Conservation (phyloP, 2,888 invertebrate genomes). For the Hylaea fasciaria region DNA sequence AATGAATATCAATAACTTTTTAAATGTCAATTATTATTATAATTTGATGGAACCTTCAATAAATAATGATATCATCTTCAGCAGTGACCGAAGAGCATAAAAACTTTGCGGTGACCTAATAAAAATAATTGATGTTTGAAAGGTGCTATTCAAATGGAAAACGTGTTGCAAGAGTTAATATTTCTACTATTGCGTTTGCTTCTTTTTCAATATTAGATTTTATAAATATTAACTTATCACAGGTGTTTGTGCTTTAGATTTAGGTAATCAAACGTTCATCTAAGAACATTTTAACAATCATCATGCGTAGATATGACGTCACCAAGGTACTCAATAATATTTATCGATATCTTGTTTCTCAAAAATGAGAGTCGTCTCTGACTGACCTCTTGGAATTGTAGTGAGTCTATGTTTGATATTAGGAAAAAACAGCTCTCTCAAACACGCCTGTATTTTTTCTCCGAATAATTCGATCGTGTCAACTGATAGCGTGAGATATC, state of each 20-base stretch:
- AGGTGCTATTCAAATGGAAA: not conserved
- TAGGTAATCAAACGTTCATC: no score
- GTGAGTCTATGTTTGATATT: no score
- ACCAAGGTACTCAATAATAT: no score
- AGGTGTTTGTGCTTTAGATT: no score
- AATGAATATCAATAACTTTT: conserved; percentile 16
- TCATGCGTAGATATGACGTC: no score
- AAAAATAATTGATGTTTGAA: conserved; percentile 26
- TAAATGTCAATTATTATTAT: conserved; percentile 7
- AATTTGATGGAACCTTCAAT: conserved; percentile 16
- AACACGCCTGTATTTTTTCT: conserved; percentile 16
- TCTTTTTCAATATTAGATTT: no score
- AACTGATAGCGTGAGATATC: conserved; percentile 61
- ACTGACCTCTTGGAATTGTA: not conserved
- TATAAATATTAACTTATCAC: no score
- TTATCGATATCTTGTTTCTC: not conserved
- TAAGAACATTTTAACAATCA: no score
- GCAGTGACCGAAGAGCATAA: conserved; percentile 23
- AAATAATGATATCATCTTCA: conserved; percentile 25
- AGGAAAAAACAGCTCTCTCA: not conserved
- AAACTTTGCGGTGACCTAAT: conserved; percentile 26
- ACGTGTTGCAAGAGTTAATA: not conserved
- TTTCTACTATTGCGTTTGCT: not conserved
- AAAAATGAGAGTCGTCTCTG: not conserved
- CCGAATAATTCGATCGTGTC: conserved; percentile 48